Percentiles rank a stretch among this genome's conserved stretches.
phyloP scores from a whole-genome alignment of 1,140 invertebrate species.

The Drosophila nebulosa region DNA sequence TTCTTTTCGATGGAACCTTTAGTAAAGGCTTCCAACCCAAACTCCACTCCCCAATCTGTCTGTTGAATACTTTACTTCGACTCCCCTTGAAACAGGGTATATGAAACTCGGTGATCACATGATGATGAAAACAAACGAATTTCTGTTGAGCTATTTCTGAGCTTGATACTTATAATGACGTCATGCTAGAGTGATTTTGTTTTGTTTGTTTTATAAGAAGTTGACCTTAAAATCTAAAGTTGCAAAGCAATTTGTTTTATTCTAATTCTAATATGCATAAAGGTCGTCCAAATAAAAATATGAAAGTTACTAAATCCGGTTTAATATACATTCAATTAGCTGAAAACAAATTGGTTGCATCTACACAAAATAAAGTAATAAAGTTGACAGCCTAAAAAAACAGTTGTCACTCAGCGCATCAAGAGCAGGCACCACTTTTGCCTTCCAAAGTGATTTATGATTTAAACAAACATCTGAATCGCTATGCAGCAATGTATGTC shows the following conservation, averaged over 20 bases:
- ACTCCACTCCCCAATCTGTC: no score
- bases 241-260: conserved; percentile 29
- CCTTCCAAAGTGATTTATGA: neutral
- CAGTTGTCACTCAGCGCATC: neutral
- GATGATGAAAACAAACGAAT: conserved; percentile 34
- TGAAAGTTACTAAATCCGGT: conserved; percentile 16
- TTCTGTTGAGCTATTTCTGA: conserved; percentile 40
- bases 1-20: no score
- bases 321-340: neutral
- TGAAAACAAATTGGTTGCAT: neutral
- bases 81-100: neutral
- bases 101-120: neutral
- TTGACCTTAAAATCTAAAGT: conserved; percentile 55
- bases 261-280: conserved; percentile 43
- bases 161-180: conserved; percentile 51
- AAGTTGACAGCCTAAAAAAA: neutral
- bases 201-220: conserved; percentile 45
- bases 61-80: no score
- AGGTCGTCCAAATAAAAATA: conserved; percentile 22
- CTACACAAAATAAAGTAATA: neutral
- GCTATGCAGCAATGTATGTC: neutral
- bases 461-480: neutral
- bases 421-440: neutral
- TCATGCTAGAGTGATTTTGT: conserved; percentile 56
- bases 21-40: no score